A percentile compares a stretch with the other conserved stretches of the same genome.
phyloP scores from a whole-genome alignment of 2,797 vertebrate genomes.

The Telmatherina bonti region DNA sequence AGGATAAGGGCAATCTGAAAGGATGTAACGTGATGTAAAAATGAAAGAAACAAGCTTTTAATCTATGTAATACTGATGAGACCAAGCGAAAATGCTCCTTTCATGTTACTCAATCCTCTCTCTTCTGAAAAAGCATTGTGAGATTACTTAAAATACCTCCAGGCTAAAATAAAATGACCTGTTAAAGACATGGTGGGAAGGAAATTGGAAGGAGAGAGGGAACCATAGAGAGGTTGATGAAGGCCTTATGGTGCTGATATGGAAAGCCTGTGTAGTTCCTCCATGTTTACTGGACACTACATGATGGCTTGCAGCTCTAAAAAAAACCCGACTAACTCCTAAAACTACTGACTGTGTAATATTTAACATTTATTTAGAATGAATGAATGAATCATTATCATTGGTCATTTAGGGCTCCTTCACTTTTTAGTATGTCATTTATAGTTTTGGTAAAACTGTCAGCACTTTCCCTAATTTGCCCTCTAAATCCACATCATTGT shows the following conservation, averaged over 20 bases:
- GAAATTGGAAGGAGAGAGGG: slow-evolving; percentile 38
- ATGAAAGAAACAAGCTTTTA: slow-evolving; percentile 12
- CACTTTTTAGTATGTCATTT: slow-evolving; percentile 24
- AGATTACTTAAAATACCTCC: slow-evolving; percentile 43
- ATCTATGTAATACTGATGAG: slow-evolving; percentile 29
- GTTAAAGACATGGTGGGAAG: slow-evolving; percentile 36
- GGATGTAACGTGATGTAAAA: slow-evolving; percentile 42
- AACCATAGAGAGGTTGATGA: slow-evolving; percentile 60
- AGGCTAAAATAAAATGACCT: slow-evolving; percentile 54
- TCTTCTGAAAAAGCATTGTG: slow-evolving; percentile 28
- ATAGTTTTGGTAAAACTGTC: slow-evolving; percentile 29
- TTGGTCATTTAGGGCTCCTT: slow-evolving; percentile 27
- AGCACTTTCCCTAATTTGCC: slow-evolving; percentile 23
- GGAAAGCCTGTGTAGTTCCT: slow-evolving; percentile 38
- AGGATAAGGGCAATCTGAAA: slow-evolving; percentile 49
- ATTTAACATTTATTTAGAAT: neutral
- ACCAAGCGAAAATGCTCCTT: slow-evolving; percentile 31
- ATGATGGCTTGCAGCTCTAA: neutral
- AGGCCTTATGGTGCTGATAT: slow-evolving; percentile 28
- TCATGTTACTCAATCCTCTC: slow-evolving; percentile 11
- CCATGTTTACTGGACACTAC: slow-evolving; percentile 40
- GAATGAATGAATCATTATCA: neutral
- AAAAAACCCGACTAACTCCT: slow-evolving; percentile 27
- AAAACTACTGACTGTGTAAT: neutral
- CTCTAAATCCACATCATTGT: slow-evolving; percentile 44